These are phyloP conservation scores for Drosophila setifemur DNA, from an alignment of 1,140 invertebrate species.

Conservation along the genomic window DNA sequence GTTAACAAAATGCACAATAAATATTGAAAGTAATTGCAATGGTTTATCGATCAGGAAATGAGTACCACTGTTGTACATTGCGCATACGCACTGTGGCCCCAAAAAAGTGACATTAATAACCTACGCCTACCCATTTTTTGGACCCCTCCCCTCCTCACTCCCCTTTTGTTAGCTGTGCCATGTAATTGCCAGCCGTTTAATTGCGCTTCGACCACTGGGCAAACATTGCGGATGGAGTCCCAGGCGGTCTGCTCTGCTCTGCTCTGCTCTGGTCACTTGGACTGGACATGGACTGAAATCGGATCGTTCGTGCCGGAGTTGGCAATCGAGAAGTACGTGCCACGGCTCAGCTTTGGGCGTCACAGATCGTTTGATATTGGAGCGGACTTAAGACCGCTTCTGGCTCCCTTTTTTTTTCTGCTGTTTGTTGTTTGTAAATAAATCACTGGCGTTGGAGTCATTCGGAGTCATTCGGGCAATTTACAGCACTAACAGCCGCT, in stretches of 20 bases:
- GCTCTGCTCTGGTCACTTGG: neutral
- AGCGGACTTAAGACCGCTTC: slow-evolving; percentile 17
- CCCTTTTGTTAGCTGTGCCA: slow-evolving; percentile 11
- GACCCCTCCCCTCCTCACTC: neutral
- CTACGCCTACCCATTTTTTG: too few relatives aligned
- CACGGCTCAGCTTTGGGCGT: slow-evolving; percentile 54
- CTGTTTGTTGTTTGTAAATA: slow-evolving; percentile 75
- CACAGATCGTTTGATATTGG: slow-evolving; percentile 76
- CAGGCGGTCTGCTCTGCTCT: slow-evolving; percentile 10
- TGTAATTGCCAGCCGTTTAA: slow-evolving; percentile 60
- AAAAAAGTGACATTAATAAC: slow-evolving; percentile 2
- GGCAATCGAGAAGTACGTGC: slow-evolving; percentile 60
- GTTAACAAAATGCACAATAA: neutral
- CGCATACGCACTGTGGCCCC: slow-evolving; percentile 41
- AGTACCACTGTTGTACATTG: slow-evolving; percentile 17
- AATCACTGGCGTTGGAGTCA: slow-evolving; percentile 48
- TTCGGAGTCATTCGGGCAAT: slow-evolving; percentile 64
- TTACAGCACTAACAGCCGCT: slow-evolving; percentile 65
- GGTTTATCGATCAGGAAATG: slow-evolving; percentile 12
- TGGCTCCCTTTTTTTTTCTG: slow-evolving; percentile 17
- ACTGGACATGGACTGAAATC: slow-evolving; percentile 32
- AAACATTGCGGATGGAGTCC: slow-evolving; percentile 34
- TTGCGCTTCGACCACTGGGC: slow-evolving; percentile 37
- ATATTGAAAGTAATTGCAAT: neutral
- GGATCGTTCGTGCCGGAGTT: slow-evolving; percentile 13